Base-by-base conservation (phyloP, 2,113 vertebrate genomes). In the Steatornis caripensis region DNA sequence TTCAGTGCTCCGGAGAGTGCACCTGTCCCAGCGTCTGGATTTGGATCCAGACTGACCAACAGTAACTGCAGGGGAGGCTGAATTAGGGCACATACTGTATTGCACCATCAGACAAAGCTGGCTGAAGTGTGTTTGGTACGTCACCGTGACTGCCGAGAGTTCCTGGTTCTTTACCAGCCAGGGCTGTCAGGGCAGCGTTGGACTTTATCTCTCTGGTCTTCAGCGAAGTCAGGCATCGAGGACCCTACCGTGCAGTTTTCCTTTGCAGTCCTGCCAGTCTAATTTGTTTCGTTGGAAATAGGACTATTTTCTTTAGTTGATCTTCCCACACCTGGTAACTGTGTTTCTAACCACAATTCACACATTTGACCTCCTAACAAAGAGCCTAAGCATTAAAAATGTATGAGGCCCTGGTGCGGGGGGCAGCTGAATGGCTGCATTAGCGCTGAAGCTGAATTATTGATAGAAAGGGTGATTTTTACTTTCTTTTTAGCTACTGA, bases 321-420 rank as follows among this genome's bases (percentile, higher is more conserved):
- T 64, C 60, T 78, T 93, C 22, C 13, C 60, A 62, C 43, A 93
- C 55, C 84, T 91, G 60, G 21, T 81, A 64, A 79, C n/a, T 71
- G 41, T 85, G 49, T 93, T 91, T 94, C 75, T 89, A 80, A 60
- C 22, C 74, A 76, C 64, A 55, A 6, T 69, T 95, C 90, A 62
- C 66, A 71, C 84, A 61, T 87, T 48, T 95, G 89, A 95, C 93
- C 90, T 92, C 49, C 39, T 51, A 94, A 89, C 58, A 94, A 92
- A 89, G 57, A 72, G 12, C 43, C 27, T 41, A 37, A 4, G 3
- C 57, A 91, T 97, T 95, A 97, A 97, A 97, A 95, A 97, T 97
- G 46, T 22, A 96, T 94, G 79, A 93, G 43, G 15, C 16, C 29
- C 39, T 84, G 77, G 34, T 82, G 48, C 87, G 57, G 20, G 30